These are phyloP conservation scores for Calliopum simillimum DNA, from an alignment of 2,888 invertebrate species.

Conservation along the genomic window DNA sequence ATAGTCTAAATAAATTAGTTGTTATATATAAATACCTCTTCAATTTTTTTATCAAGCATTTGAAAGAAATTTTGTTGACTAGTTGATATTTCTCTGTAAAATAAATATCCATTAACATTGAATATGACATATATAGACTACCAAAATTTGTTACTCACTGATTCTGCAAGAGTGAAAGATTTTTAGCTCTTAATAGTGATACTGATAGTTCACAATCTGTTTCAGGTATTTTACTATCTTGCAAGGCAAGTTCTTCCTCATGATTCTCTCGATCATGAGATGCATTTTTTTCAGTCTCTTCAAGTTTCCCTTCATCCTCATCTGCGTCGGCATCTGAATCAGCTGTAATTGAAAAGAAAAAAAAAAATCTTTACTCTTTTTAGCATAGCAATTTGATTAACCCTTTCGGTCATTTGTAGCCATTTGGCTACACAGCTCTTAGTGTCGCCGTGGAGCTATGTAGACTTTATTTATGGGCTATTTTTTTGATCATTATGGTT, in stretches of 20 bases:
- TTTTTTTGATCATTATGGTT: too few relatives aligned
- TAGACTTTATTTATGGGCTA: too few relatives aligned
- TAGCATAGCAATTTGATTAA: too few relatives aligned
- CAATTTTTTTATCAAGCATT: slow-evolving; percentile 92
- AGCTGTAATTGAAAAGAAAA: slow-evolving; percentile 51
- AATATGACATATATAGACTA: neutral
- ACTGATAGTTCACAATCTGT: slow-evolving; percentile 66
- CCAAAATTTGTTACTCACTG: slow-evolving; percentile 65
- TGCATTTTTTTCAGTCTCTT: slow-evolving; percentile 63
- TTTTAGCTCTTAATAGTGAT: slow-evolving; percentile 67
- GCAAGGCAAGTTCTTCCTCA: slow-evolving; percentile 63
- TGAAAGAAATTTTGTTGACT: slow-evolving; percentile 94
- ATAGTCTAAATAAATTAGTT: too few relatives aligned
- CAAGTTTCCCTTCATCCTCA: slow-evolving; percentile 67
- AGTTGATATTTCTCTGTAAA: slow-evolving; percentile 85
- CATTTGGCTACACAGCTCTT: too few relatives aligned
- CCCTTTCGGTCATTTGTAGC: too few relatives aligned
- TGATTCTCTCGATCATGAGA: slow-evolving; percentile 62
- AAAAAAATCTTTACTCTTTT: neutral
- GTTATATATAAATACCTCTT: too few relatives aligned
- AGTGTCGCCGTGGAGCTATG: too few relatives aligned
- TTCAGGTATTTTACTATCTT: slow-evolving; percentile 64
- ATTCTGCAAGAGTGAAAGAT: slow-evolving; percentile 70
- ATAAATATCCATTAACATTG: slow-evolving; percentile 36
- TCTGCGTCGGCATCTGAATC: slow-evolving; percentile 67